These are phyloP conservation scores for Thymelicus acteon DNA, from an alignment of 2,888 invertebrate genomes.

Conservation along the genomic window DNA sequence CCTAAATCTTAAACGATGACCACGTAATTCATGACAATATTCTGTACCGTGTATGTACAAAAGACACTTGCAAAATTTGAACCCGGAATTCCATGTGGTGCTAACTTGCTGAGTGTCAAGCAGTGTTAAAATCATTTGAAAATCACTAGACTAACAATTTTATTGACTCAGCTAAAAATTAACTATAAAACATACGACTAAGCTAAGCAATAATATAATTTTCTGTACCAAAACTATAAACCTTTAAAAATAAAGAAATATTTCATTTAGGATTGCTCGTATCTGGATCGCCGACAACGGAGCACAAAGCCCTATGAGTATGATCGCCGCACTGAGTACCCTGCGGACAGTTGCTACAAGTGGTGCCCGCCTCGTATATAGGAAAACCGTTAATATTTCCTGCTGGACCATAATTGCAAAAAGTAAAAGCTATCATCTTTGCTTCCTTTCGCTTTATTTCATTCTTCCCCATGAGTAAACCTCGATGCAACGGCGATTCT, in stretches of 20 bases:
- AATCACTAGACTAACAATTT: no score
- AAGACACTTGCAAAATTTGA: no score
- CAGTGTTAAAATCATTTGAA: no score
- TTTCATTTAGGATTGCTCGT: conserved; percentile 35
- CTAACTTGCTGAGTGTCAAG: no score
- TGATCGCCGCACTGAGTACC: conserved; percentile 70
- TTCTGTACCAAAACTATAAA: not conserved
- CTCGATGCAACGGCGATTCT: conserved; percentile 68
- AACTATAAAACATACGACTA: not conserved
- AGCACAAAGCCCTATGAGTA: conserved; percentile 71
- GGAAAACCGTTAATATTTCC: conserved; percentile 79
- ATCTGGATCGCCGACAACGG: conserved; percentile 69
- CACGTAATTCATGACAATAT: no score
- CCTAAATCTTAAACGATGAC: no score
- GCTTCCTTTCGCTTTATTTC: conserved; percentile 54
- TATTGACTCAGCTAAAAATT: no score
- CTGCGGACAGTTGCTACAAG: conserved; percentile 72
- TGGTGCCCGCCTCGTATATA: conserved; percentile 69
- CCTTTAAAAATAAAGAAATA: conserved; percentile 8
- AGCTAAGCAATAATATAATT: not conserved
- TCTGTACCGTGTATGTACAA: no score
- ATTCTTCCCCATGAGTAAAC: conserved; percentile 46
- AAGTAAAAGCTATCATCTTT: conserved; percentile 71
- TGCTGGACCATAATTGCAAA: conserved; percentile 79
- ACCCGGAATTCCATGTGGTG: no score